These are phyloP conservation scores for Onychostoma macrolepis DNA, from an alignment of 2,113 vertebrate genomes.

Conservation along the genomic window DNA sequence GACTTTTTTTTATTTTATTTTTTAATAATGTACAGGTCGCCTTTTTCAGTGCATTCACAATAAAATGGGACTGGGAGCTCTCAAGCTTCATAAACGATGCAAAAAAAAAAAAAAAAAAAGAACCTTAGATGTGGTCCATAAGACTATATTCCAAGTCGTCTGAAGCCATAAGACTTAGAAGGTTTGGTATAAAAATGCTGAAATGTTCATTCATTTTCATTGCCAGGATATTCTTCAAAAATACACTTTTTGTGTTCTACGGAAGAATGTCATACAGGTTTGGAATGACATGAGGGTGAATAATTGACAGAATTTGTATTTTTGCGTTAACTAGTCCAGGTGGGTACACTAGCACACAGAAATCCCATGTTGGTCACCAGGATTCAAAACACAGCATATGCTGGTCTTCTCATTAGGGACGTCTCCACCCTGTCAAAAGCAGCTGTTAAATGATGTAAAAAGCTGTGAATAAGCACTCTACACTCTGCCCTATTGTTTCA, in stretches of 20 bases:
- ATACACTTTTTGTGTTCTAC: not conserved
- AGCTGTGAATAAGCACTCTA: not conserved
- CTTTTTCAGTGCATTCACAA: not conserved
- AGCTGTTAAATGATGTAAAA: not conserved
- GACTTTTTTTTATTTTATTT: too few species aligned
- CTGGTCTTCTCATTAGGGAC: slow-evolving; percentile 1
- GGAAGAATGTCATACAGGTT: not conserved
- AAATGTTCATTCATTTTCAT: not conserved
- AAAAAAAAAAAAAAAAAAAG: not conserved
- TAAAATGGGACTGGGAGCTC: not conserved
- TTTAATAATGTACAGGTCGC: not conserved
- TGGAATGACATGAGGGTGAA: not conserved
- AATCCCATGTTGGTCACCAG: not conserved
- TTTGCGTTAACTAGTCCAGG: not conserved
- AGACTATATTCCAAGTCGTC: not conserved
- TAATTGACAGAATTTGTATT: not conserved
- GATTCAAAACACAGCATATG: not conserved
- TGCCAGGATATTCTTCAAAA: not conserved
- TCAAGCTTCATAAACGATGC: not conserved
- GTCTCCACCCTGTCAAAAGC: not conserved
- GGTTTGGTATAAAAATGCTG: not conserved
- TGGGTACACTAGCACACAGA: not conserved
- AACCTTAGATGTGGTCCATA: not conserved
- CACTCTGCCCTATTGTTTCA: slow-evolving; percentile 14
- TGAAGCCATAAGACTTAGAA: not conserved